A percentile compares a stretch with the other conserved stretches of the same genome.
Evolutionary conservation across 2,797 vertebrate species (phyloP).

Genomic region (Enteromius treurensis): DNA sequence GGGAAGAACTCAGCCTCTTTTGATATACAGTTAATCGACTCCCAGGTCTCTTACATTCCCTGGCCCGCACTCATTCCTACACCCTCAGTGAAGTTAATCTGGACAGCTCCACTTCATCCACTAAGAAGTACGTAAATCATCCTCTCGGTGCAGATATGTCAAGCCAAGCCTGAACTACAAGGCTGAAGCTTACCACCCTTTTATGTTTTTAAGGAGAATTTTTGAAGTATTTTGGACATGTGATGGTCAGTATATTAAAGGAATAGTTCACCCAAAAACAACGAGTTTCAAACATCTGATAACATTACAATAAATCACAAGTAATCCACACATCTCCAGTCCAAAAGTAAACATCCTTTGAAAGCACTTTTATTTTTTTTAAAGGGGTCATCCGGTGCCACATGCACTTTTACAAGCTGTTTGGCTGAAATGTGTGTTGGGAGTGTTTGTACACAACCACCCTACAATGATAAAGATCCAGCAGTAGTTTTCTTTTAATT

Average conservation of each 20-base stretch:
- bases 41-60: conserved; percentile 61
- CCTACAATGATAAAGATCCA: no score
- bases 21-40: conserved; percentile 74
- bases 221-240: not conserved
- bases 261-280: not conserved
- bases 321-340: not conserved
- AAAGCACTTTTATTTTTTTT: no score
- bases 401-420: no score
- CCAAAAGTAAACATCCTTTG: not conserved
- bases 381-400: no score
- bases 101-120: conserved; percentile 9
- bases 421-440: no score
- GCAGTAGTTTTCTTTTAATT: no score
- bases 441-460: no score
- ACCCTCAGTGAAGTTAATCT: conserved; percentile 51
- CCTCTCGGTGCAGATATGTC: conserved; percentile 10
- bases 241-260: not conserved
- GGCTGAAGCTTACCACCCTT: not conserved
- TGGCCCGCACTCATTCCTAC: conserved; percentile 55
- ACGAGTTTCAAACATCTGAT: not conserved
- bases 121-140: conserved; percentile 30
- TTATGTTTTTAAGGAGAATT: not conserved
- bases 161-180: not conserved
- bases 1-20: conserved; percentile 62
- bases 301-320: not conserved